Evolutionary conservation across 2,113 vertebrate genomes (phyloP).

Genomic region (Calypte anna): DNA sequence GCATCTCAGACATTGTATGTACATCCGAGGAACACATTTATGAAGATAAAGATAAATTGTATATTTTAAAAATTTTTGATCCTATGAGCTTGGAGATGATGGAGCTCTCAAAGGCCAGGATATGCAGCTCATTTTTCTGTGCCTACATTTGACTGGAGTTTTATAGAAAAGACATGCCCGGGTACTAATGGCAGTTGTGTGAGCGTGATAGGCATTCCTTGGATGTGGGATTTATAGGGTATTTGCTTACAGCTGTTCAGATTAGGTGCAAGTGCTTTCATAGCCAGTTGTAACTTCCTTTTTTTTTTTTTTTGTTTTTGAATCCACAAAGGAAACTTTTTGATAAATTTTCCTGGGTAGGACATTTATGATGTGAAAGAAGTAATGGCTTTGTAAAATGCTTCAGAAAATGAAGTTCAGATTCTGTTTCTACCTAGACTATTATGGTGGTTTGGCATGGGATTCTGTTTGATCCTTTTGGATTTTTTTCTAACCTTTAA

Average conservation of each 20-base stretch:
- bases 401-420: background rate
- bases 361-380: background rate
- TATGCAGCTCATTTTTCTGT: background rate
- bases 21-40: conserved; percentile 9
- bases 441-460: background rate
- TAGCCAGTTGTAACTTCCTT: background rate
- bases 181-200: background rate
- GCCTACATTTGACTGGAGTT: background rate
- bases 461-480: background rate
- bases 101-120: background rate
- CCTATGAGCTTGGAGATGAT: background rate
- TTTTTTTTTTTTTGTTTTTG: background rate
- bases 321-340: background rate
- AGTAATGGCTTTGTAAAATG: background rate
- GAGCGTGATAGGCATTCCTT: background rate
- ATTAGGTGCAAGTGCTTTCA: background rate
- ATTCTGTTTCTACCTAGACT: background rate
- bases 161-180: conserved; percentile 1
- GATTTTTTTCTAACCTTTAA: background rate
- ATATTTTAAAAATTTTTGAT: background rate
- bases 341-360: background rate
- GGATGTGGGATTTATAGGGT: background rate
- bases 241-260: background rate
- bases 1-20: background rate
- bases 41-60: conserved; percentile 32